Conservation (phyloP, 2,888 invertebrate genomes). For the Aethes cnicana region DNA sequence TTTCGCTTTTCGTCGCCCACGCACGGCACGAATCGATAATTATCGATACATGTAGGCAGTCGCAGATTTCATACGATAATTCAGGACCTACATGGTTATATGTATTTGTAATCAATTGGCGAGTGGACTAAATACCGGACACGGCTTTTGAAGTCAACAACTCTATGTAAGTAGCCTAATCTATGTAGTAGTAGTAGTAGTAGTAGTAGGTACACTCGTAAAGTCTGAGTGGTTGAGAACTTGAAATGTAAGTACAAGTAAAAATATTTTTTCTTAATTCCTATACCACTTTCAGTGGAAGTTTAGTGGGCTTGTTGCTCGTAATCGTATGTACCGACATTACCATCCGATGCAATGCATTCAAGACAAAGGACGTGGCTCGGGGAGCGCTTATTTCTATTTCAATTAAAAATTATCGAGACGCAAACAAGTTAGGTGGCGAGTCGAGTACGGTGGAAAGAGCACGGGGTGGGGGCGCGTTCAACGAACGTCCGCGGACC, state of each 20-base stretch:
- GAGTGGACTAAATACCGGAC: too few species aligned
- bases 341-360: background rate
- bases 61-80: background rate
- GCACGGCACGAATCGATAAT: constrained; percentile 5
- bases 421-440: constrained; percentile 53
- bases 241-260: too few species aligned
- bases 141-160: too few species aligned
- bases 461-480: constrained; percentile 51
- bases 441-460: constrained; percentile 32
- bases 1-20: constrained; percentile 14
- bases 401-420: constrained; percentile 52
- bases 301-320: too few species aligned
- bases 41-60: constrained; percentile 1
- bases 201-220: too few species aligned
- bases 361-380: constrained; percentile 7
- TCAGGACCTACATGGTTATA: too few species aligned
- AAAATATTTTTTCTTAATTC: too few species aligned
- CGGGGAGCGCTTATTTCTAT: constrained; percentile 21
- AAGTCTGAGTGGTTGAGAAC: too few species aligned
- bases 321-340: too few species aligned
- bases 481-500: constrained; percentile 81
- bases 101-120: background rate
- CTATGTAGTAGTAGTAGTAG: too few species aligned
- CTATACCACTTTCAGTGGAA: too few species aligned
- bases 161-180: too few species aligned